phyloP scores from a whole-genome alignment of 2,888 invertebrate species.

The Drosophila neotestacea region DNA sequence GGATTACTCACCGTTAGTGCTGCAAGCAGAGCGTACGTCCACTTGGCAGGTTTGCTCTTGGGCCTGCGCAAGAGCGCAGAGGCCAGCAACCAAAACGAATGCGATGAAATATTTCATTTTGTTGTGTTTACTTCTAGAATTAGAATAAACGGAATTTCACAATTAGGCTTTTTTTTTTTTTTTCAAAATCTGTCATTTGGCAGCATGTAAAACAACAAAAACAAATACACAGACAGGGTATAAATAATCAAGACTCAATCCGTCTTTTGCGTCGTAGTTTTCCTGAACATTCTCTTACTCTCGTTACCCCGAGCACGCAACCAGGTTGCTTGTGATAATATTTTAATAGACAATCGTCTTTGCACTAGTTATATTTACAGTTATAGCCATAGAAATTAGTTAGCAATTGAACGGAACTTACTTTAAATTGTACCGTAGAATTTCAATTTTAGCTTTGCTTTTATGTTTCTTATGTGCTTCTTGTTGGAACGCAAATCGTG shows the following conservation, averaged over 20 bases:
- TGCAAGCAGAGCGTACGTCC: conserved; percentile 42
- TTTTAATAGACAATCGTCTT: conserved; percentile 6
- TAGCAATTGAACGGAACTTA: conserved; percentile 55
- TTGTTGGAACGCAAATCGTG: conserved; percentile 68
- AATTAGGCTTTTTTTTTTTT: conserved; percentile 41
- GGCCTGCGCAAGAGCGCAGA: conserved; percentile 84
- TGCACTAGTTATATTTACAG: neutral
- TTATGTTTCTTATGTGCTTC: conserved; percentile 59
- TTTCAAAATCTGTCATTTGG: conserved; percentile 17
- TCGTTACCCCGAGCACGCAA: neutral
- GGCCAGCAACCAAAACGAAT: conserved; percentile 85
- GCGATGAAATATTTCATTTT: conserved; percentile 87
- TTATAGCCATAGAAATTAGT: conserved; percentile 18
- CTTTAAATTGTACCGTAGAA: conserved; percentile 39
- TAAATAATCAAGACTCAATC: neutral
- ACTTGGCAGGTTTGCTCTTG: conserved; percentile 83
- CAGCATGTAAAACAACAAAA: conserved; percentile 11
- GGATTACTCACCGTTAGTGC: conserved; percentile 69
- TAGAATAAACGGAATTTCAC: conserved; percentile 60
- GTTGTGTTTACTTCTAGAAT: conserved; percentile 47
- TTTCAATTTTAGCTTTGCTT: conserved; percentile 42
- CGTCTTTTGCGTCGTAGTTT: conserved; percentile 65
- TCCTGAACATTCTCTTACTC: conserved; percentile 55
- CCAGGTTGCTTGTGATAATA: conserved; percentile 1
- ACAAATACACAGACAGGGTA: conserved; percentile 9